Conservation (phyloP, 2,797 vertebrate species). For the Strix occidentalis region DNA sequence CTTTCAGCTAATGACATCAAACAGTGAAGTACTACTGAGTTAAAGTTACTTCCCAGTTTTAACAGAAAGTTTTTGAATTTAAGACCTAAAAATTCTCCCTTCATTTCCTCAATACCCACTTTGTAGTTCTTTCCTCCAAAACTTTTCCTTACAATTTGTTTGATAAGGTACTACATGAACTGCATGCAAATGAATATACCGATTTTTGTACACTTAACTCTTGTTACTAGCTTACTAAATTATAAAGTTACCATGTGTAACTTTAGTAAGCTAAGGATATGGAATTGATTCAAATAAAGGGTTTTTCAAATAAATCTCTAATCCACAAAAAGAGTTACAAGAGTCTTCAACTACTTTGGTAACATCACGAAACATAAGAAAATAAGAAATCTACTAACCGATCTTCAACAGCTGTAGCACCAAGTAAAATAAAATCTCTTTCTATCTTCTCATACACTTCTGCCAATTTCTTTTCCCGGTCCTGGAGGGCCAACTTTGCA, state of each 20-base stretch:
- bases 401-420: conserved; percentile 97
- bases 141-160: neutral
- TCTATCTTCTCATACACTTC: conserved; percentile 94
- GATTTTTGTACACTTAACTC: neutral
- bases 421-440: conserved; percentile 89
- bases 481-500: conserved; percentile 90
- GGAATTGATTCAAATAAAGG: neutral
- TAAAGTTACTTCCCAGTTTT: neutral
- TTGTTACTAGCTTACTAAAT: neutral
- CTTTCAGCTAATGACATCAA: neutral
- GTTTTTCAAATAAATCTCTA: neutral
- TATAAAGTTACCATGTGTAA: neutral
- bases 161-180: neutral
- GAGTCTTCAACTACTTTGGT: neutral
- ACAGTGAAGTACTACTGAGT: neutral
- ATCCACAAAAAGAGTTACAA: neutral
- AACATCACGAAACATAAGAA: neutral
- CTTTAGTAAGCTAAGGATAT: neutral
- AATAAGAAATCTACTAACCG: conserved; percentile 74
- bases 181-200: neutral
- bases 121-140: neutral
- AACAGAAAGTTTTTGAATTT: neutral
- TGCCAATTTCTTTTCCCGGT: conserved; percentile 88
- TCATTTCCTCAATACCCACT: neutral
- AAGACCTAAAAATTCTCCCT: neutral